Percentiles rank a stretch among this genome's conserved stretches.
phyloP scores from a whole-genome alignment of 1,140 invertebrate species.

The Drosophila biarmipes region DNA sequence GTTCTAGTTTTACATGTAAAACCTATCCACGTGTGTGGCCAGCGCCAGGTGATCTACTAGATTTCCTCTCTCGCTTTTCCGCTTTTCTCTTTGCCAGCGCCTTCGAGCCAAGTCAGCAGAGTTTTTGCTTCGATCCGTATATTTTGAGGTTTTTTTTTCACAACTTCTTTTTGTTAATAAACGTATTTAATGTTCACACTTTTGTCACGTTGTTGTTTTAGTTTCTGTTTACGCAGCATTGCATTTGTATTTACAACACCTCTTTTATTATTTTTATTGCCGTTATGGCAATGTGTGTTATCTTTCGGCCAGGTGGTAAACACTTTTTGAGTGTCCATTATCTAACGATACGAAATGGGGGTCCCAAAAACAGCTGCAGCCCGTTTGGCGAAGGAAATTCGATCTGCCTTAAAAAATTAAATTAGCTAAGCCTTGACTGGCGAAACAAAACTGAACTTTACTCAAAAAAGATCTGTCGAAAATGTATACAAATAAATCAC shows the following conservation, averaged over 20 bases:
- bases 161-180: conserved; percentile 42
- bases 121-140: conserved; percentile 37
- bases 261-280: conserved; percentile 41
- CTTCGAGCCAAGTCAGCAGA: conserved; percentile 54
- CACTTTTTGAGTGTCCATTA: conserved; percentile 58
- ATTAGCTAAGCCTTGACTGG: conserved; percentile 3
- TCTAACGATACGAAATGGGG: conserved; percentile 40
- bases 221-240: conserved; percentile 54
- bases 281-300: conserved; percentile 44
- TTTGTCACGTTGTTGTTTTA: conserved; percentile 76
- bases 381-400: conserved; percentile 46
- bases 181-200: conserved; percentile 80
- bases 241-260: conserved; percentile 57
- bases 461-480: conserved; percentile 4
- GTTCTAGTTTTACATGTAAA: conserved; percentile 18
- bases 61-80: conserved; percentile 10
- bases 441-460: conserved; percentile 18
- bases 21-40: conserved; percentile 49
- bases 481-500: conserved; percentile 8
- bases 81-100: conserved; percentile 16
- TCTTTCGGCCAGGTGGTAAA: conserved; percentile 66
- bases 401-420: conserved; percentile 24
- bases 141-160: conserved; percentile 36
- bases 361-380: conserved; percentile 62
- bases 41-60: conserved; percentile 29